Base-by-base conservation (phyloP, 2,797 vertebrate genomes). In the Microchirus variegatus region DNA sequence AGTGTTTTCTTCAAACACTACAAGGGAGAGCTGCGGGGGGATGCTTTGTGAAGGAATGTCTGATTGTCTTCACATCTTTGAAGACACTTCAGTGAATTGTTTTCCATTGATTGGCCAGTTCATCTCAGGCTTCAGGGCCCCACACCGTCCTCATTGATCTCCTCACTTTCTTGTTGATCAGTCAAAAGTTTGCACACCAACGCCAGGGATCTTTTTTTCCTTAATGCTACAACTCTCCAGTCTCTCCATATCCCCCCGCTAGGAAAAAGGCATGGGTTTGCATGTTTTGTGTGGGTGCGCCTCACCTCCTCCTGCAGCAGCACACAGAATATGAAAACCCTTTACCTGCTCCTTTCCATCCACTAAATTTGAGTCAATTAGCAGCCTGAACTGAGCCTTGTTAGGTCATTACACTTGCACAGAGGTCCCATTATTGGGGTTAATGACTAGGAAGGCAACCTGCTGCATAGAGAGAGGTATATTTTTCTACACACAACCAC, bases 91-190 rank as follows among this genome's bases (percentile, higher is more conserved):
- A 89, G 84, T 65, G 68, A 77, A 72, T 60, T 62, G 22, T 55
- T 80, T 76, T 61, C 59, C 78, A 89, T 87, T 78, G 89, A 90
- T 92, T 84, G 67, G 67, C 44, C 68, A 46, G 61, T 70, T 75
- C 56, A 54, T 73, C 67, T 69, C 77, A 44, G 41, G 75, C 83
- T 89, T 90, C 85, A 89, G 86, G 90, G 87, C 40, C 53, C 45
- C 60, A 42, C 26, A 52, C 53, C 46, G 63, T 54, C 55, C 73
- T 59, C 69, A 89, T 82, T 89, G 86, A 91, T 87, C 85, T 76
- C 26, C 37, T 50, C 62, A 72, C 62, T 52, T 70, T 81, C 76
- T 77, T 60, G 69, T 77, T 79, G 80, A 85, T 81, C 78, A 81
- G 77, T 78, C 73, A 78, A 70, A 87, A 73, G 55, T 83, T 74